Percentiles rank a stretch among this genome's conserved stretches.
Evolutionary conservation across 2,797 vertebrate genomes (phyloP).

Genomic region (Podarcis lilfordi): DNA sequence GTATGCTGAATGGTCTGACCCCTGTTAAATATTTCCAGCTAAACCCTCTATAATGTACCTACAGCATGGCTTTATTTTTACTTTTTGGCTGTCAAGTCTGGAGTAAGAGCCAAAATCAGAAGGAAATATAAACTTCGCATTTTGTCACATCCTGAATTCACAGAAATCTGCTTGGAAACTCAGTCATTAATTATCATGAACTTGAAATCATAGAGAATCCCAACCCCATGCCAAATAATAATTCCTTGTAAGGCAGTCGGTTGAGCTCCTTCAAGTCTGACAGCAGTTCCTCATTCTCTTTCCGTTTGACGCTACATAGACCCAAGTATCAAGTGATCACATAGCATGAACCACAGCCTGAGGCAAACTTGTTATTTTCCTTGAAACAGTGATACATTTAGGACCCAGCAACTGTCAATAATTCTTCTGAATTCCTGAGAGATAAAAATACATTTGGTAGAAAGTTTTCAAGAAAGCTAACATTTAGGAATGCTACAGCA

Average conservation of each 20-base stretch:
- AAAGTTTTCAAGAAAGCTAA: constrained; percentile 48
- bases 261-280: constrained; percentile 53
- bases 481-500: constrained; percentile 31
- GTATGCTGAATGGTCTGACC: constrained; percentile 67
- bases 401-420: constrained; percentile 67
- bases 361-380: constrained; percentile 71
- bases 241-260: constrained; percentile 50
- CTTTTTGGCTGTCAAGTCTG: constrained; percentile 36
- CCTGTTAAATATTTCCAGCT: constrained; percentile 63
- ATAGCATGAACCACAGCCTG: constrained; percentile 71
- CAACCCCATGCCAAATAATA: constrained; percentile 63
- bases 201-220: constrained; percentile 56
- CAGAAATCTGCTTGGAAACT: constrained; percentile 55
- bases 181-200: constrained; percentile 66
- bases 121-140: constrained; percentile 60
- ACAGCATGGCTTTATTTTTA: constrained; percentile 27
- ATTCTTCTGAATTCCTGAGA: constrained; percentile 67
- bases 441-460: constrained; percentile 63
- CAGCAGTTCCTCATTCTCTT: constrained; percentile 42
- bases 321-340: constrained; percentile 66
- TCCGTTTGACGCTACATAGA: constrained; percentile 52
- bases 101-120: constrained; percentile 43
- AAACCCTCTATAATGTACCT: constrained; percentile 62
- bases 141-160: constrained; percentile 35
- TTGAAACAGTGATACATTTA: constrained; percentile 70